These are phyloP conservation scores for Lacerta agilis DNA, from an alignment of 2,797 vertebrate species.

Conservation along the genomic window DNA sequence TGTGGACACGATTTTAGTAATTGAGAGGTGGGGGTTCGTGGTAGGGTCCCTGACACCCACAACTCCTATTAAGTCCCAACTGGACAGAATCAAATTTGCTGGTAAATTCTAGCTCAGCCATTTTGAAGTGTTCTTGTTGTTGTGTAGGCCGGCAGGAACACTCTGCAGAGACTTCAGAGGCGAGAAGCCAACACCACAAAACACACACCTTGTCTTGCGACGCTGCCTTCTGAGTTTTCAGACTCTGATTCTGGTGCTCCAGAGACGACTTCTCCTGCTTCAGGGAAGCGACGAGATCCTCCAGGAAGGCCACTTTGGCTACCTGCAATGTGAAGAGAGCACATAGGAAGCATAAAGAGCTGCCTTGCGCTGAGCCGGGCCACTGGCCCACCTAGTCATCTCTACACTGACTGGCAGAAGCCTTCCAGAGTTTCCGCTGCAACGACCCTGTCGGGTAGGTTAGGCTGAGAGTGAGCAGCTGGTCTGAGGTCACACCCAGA, in stretches of 20 bases:
- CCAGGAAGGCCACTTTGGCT: conserved; percentile 77
- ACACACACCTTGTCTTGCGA: conserved; percentile 85
- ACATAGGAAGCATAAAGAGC: background rate
- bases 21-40: too few species aligned
- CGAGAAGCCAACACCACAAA: background rate
- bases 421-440: too few species aligned
- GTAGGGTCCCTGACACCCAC: background rate
- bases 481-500: too few species aligned
- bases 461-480: too few species aligned
- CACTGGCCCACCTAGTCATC: too few species aligned
- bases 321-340: conserved; percentile 57
- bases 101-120: background rate
- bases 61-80: background rate
- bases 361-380: too few species aligned
- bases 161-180: fast-evolving
- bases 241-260: conserved; percentile 79
- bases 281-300: conserved; percentile 78
- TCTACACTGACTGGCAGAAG: too few species aligned
- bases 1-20: too few species aligned
- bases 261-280: conserved; percentile 80
- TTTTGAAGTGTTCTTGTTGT: background rate
- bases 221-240: conserved; percentile 79
- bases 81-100: background rate
- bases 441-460: too few species aligned
- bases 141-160: too few species aligned